Percentiles rank a stretch among this genome's conserved stretches.
These are phyloP conservation scores for Apodemus speciosus DNA, from an alignment of 2,113 vertebrate species.

Conservation along the genomic window DNA sequence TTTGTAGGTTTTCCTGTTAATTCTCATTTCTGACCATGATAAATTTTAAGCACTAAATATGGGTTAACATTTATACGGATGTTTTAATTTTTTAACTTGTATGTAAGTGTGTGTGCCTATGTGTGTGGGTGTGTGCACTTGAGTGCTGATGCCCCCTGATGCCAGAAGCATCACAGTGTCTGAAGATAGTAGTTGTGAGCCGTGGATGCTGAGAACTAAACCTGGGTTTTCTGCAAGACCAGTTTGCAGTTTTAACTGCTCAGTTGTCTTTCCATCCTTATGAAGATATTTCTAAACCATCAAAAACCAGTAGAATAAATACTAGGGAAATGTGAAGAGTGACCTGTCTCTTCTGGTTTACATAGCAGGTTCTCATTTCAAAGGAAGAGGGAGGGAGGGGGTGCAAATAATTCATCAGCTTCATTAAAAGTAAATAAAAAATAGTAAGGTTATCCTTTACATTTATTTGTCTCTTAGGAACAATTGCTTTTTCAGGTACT, in stretches of 20 bases:
- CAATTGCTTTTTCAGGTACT: background rate
- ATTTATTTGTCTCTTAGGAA: background rate
- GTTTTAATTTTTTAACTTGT: background rate
- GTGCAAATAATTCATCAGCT: background rate
- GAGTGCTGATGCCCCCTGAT: background rate
- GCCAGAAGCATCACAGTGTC: background rate
- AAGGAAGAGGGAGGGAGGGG: background rate
- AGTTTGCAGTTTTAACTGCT: background rate
- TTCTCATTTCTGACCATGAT: constrained; percentile 36
- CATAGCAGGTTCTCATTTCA: background rate
- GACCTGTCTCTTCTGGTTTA: background rate
- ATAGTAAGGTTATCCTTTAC: background rate
- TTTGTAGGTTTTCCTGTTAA: constrained; percentile 26
- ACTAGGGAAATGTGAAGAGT: background rate
- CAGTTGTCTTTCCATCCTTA: background rate
- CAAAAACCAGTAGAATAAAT: background rate
- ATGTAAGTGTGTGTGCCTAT: background rate
- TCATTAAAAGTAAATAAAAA: background rate
- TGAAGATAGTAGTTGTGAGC: background rate
- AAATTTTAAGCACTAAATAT: constrained; percentile 60
- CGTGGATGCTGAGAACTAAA: background rate
- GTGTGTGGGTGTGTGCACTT: background rate
- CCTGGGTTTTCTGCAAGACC: background rate
- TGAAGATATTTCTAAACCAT: background rate
- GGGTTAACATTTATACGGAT: constrained; percentile 30